Base-by-base conservation (phyloP, 2,888 invertebrate genomes). In the Cactoblastis cactorum region DNA sequence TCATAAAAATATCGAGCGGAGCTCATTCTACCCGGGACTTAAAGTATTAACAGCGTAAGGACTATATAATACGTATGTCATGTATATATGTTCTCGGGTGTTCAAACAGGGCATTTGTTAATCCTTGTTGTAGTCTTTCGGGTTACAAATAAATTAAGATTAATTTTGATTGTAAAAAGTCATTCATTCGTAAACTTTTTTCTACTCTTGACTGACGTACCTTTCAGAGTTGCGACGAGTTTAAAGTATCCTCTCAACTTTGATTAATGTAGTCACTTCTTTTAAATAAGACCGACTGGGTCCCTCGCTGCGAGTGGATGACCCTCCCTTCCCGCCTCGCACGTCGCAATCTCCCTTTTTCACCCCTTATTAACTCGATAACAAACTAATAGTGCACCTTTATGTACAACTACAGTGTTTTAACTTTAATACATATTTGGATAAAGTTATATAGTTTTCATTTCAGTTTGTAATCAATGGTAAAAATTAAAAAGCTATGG, bases 311-410 rank as follows among this genome's bases (percentile, higher is more conserved):
- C 45, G 2, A 34, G 33, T 46, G 12, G 33, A 19, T 33, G 45
- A 19, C 34, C 33, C 45, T 12, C 28, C 11, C 8, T 12, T 12
- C 33, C 18, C 14, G 18, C 11, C 18, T 15, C 45, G 11, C 12
- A 2, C 39, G 22, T 22, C 24, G 24, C 28, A 6, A 45, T 1
- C 19, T 14, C 32, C 17, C 12, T 5, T 12, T 33, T 32, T 12
- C 33, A 33, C 45, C 33, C 45, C 18, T 46, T 34, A 46, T 46
- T 34, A 34, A 33, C 45, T 46, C 34, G 34, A 34, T 46, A 34
- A 41, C 41, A 24, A 41, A 41, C 24, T 19, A 14, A 33, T 12
- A 33, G 32, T 33, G 12, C 45, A 45, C 45, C 34, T 34, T 34
- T 0, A 32, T 32, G n/a, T n/a, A 19, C 12, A 28, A 18, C 17